These are phyloP conservation scores for Pampusana beccarii DNA, from an alignment of 2,113 vertebrate species.

Conservation along the genomic window DNA sequence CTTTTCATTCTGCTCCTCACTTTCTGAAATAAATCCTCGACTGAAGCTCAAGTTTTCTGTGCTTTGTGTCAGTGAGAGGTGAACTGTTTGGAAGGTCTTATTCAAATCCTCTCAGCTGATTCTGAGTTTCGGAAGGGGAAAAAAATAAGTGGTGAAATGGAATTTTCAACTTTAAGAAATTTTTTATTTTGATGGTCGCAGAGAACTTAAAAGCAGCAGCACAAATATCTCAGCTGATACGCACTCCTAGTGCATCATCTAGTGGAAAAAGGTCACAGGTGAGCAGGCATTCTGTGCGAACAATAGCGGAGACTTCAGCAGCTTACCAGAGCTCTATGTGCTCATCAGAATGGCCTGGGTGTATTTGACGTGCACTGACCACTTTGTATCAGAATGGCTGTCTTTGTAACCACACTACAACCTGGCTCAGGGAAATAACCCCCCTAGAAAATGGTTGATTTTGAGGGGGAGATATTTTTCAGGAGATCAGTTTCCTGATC, in stretches of 20 bases:
- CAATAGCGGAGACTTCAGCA: not conserved
- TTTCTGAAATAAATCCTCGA: not conserved
- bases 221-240: not conserved
- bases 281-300: not conserved
- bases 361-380: not conserved
- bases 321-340: not conserved
- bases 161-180: not conserved
- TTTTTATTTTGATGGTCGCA: not conserved
- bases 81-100: not conserved
- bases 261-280: not conserved
- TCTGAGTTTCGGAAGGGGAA: not conserved
- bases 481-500: not conserved
- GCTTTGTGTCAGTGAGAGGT: constrained; percentile 1
- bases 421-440: not conserved
- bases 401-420: not conserved
- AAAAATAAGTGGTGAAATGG: fast-evolving
- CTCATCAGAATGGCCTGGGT: not conserved
- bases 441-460: not conserved
- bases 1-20: not conserved
- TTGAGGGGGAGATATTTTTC: not conserved
- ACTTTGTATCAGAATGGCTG: not conserved
- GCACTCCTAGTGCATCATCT: not conserved
- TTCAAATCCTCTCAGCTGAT: not conserved
- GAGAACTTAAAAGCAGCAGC: not conserved
- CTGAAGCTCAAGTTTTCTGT: not conserved